These are phyloP conservation scores for Merluccius polli DNA, from an alignment of 2,797 vertebrate genomes.

Conservation along the genomic window DNA sequence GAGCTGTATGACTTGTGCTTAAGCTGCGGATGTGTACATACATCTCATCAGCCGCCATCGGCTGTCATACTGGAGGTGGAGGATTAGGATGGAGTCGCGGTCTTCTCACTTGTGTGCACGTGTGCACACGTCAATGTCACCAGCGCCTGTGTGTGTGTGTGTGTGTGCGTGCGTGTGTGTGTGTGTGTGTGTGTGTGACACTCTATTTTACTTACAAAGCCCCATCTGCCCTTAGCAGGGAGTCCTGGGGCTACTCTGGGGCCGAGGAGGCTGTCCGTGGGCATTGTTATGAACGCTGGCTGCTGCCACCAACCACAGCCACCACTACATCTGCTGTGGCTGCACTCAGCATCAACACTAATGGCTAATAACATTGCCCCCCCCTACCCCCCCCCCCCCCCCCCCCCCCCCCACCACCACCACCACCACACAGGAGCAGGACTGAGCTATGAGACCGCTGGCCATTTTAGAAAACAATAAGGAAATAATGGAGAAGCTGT, in stretches of 20 bases:
- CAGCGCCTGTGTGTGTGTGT: slow-evolving; percentile 30
- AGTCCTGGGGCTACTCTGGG: slow-evolving; percentile 50
- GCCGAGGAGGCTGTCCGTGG: slow-evolving; percentile 51
- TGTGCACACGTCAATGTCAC: neutral
- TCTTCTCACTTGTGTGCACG: slow-evolving; percentile 2
- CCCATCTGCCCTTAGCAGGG: slow-evolving; percentile 67
- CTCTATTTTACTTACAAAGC: slow-evolving; percentile 52
- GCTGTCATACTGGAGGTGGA: slow-evolving; percentile 56
- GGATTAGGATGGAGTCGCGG: slow-evolving; percentile 48
- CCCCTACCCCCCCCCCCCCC: slow-evolving; percentile 36
- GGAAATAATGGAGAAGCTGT: neutral
- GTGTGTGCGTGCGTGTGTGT: slow-evolving; percentile 34
- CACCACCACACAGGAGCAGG: slow-evolving; percentile 49
- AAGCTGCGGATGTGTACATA: neutral
- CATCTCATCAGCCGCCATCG: slow-evolving; percentile 52
- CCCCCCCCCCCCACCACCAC: slow-evolving; percentile 45
- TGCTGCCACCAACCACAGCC: neutral
- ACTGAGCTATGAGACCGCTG: neutral
- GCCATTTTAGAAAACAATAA: neutral
- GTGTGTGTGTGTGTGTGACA: neutral
- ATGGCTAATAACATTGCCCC: slow-evolving; percentile 64
- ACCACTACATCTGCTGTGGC: slow-evolving; percentile 30
- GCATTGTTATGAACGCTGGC: slow-evolving; percentile 58
- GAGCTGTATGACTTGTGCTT: no score
- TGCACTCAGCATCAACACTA: slow-evolving; percentile 55